phyloP scores from a whole-genome alignment of 1,140 invertebrate genomes.

The Eupeodes corollae region DNA sequence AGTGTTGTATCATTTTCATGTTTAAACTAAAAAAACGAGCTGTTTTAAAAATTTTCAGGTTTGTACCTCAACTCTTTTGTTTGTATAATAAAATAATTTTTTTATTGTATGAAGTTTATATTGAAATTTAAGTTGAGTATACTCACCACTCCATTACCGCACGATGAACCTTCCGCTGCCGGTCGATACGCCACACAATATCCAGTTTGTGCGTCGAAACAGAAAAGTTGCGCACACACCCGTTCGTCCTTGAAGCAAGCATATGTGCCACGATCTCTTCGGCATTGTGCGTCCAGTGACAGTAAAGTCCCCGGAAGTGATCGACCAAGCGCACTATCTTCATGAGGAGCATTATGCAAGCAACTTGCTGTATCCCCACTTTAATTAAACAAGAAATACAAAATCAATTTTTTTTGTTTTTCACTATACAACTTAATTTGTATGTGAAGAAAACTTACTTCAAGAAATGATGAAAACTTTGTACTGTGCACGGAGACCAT shows the following conservation, averaged over 20 bases:
- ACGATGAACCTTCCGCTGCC: conserved; percentile 85
- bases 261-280: conserved; percentile 82
- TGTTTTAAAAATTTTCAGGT: too few species aligned
- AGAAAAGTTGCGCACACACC: conserved; percentile 90
- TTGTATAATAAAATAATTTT: not conserved
- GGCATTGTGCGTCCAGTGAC: conserved; percentile 82
- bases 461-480: conserved; percentile 90
- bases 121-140: not conserved
- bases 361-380: conserved; percentile 91
- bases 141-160: conserved; percentile 82
- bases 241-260: conserved; percentile 77
- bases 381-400: conserved; percentile 21
- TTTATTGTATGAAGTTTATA: too few species aligned
- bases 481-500: conserved; percentile 88
- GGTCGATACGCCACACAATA: conserved; percentile 92
- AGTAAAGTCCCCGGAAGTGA: conserved; percentile 82
- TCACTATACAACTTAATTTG: too few species aligned
- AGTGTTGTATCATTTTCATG: too few species aligned
- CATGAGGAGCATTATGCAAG: conserved; percentile 85
- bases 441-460: conserved; percentile 70
- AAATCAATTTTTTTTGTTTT: conserved; percentile 6
- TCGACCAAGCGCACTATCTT: conserved; percentile 77
- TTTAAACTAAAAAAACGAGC: too few species aligned
- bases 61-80: not conserved
- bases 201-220: conserved; percentile 85